These are phyloP conservation scores for Miniopterus natalensis DNA, from an alignment of 2,113 vertebrate species.

Conservation along the genomic window DNA sequence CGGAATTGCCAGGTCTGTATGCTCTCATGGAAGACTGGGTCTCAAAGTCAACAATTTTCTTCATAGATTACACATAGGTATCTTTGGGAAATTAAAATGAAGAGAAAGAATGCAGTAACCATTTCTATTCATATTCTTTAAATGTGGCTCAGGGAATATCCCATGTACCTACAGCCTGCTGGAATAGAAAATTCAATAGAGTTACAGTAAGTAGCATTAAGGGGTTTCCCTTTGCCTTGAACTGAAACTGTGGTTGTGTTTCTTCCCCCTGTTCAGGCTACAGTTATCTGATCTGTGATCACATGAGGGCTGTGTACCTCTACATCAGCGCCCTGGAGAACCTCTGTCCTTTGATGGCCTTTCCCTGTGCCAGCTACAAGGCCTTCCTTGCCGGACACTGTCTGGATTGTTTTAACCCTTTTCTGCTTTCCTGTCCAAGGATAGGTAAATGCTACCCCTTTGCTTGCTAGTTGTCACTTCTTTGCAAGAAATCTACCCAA, in stretches of 20 bases:
- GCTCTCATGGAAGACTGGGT: neutral
- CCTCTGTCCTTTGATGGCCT: slow-evolving; percentile 90
- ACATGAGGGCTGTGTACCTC: slow-evolving; percentile 96
- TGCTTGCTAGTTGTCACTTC: neutral
- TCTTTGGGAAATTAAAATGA: neutral
- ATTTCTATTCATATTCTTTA: neutral
- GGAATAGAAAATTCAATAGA: neutral
- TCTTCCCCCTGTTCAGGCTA: slow-evolving; percentile 89
- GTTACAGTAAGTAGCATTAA: slow-evolving; percentile 23
- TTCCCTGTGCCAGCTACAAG: slow-evolving; percentile 93
- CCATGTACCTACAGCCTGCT: slow-evolving; percentile 24
- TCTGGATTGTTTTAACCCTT: slow-evolving; percentile 88
- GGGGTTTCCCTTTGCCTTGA: slow-evolving; percentile 46
- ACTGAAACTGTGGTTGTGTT: slow-evolving; percentile 11
- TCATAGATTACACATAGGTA: neutral
- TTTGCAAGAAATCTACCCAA: slow-evolving; percentile 10
- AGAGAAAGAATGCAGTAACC: neutral
- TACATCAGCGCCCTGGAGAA: slow-evolving; percentile 93
- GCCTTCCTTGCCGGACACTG: slow-evolving; percentile 92
- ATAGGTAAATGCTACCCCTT: slow-evolving; percentile 89
- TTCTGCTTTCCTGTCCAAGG: slow-evolving; percentile 91
- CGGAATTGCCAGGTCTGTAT: neutral
- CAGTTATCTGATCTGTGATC: slow-evolving; percentile 95
- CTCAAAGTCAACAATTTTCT: neutral
- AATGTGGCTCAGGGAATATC: slow-evolving; percentile 3